Percentiles rank a stretch among this genome's conserved stretches.
Evolutionary conservation across 2,797 vertebrate species (phyloP).

Genomic region (Synanceia verrucosa): DNA sequence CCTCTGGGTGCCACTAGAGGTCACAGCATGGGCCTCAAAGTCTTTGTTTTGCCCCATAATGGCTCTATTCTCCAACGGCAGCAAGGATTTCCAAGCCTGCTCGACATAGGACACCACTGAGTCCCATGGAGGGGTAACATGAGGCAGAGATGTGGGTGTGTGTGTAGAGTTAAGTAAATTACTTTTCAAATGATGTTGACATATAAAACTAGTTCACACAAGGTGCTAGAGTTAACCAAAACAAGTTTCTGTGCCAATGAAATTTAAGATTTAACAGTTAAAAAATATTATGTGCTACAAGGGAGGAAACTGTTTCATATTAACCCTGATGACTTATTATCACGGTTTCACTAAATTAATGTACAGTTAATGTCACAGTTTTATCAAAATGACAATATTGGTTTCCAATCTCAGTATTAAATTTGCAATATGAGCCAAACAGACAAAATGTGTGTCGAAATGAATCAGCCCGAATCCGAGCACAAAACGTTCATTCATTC

Average conservation of each 20-base stretch:
- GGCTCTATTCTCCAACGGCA: conserved; percentile 77
- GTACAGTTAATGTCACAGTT: no score
- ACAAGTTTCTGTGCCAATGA: background rate
- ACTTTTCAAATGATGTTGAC: conserved; percentile 30
- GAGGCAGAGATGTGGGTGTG: conserved; percentile 37
- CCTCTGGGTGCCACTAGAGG: conserved; percentile 74
- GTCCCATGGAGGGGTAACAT: conserved; percentile 43
- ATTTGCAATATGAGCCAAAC: no score
- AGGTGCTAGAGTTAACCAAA: background rate
- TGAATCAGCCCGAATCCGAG: no score
- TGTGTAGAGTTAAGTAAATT: conserved; percentile 16
- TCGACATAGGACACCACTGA: conserved; percentile 76
- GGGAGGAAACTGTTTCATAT: background rate
- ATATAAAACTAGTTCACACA: conserved; percentile 21
- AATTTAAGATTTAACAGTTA: background rate
- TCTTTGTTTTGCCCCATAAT: conserved; percentile 82
- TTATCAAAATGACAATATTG: no score
- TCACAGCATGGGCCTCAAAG: conserved; percentile 78
- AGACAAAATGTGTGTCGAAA: no score
- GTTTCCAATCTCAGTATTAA: no score
- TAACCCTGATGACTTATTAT: background rate
- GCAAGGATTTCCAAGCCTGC: conserved; percentile 58
- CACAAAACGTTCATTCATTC: background rate
- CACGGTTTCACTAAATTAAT: conserved; percentile 13
- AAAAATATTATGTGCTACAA: background rate